Base-by-base conservation (phyloP, 2,888 invertebrate species). In the Synanthedon formicaeformis region DNA sequence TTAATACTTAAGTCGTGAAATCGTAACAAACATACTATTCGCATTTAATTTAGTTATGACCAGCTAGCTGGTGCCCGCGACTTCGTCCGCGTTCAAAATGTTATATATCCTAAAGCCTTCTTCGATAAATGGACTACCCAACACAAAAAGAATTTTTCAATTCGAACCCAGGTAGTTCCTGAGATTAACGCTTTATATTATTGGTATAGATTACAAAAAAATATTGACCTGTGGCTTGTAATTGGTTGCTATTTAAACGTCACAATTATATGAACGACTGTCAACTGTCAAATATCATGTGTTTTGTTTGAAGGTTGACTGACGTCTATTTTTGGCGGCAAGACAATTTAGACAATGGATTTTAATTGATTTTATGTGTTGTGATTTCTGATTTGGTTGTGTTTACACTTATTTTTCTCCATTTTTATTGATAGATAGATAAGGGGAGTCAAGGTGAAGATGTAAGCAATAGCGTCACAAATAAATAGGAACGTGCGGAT, bases 401-500 rank as follows among this genome's bases (percentile, higher is more conserved):
- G 50, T 13, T 50, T 57, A 61, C 63, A 62, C 63, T 58, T 54
- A 51, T 40, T 64, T 60, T 65, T 62, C 56, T 60, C 55, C 57
- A 56, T 59, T 54, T 53, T 52, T 54, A 54, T 51, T 53, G 23
- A 52, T 40, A 41, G 13, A 48, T 53, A 23, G 76, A 79, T 79
- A 78, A 64, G 69, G 54, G 63, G 61, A 69, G 75, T 74, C 79
- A 82, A 81, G 78, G 78, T 67, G 66, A 59, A 57, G 59, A 58
- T 63, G 60, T 34, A 63, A 62, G 60, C 58, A 60, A 59, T 57
- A 66, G 63, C 67, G 60, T 69, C 52, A 54, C 60, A 34, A 53
- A 67, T 73, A 85, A 78, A 85, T 75, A 81, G 65, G 66, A 70
- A 66, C 66, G 72, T 55, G 50, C 61, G 58, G 61, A 57, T 62